Evolutionary conservation across 2,888 invertebrate species (phyloP), one percentile per base, ranked within the genome.

Genomic region (Mythimna albipuncta): DNA sequence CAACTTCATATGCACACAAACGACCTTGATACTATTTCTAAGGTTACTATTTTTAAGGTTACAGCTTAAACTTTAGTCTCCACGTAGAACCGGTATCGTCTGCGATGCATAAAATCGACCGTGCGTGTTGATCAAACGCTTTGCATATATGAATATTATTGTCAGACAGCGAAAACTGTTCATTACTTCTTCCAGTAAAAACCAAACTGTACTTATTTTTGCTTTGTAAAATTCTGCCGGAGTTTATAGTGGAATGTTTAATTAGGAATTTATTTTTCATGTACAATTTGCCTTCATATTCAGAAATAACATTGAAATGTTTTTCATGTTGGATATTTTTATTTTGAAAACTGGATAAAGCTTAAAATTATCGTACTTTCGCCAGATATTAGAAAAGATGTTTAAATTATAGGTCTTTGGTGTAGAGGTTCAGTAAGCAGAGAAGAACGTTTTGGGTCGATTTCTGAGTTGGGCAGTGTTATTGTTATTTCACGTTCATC

Each of bases 121-220:
- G 74, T 73, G 77, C 73, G 64, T 62, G 69, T 62, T 68, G 61
- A 78, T 77, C 76, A 77, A 80, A 84, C 81, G 69, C 79, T 87
- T 86, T 82, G 81, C 83, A 89, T 84, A 81, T 69, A 83, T 88
- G 80, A 84, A 84, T 87, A 82, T 71, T 52, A 4, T 64, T 68
- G 64, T 61, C 19, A n/a, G 61, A 50, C 50, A 65, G 62, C 77
- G 59, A 75, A 71, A 78, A 75, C 52, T 19, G 50, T 13, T 63
- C 58, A 50, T 75, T 75, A 74, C 13, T 64, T 21, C 13, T 55
- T 54, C 10, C 19, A 59, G 67, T 63, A 81, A 66, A 76, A 72
- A 70, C 35, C 21, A 54, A 66, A 69, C 19, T 32, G 13, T 52
- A 62, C 26, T 13, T 65, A 35, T 32, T 35, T 57, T 32, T 44